Percentiles rank a stretch among this genome's conserved stretches.
phyloP scores from a whole-genome alignment of 2,113 vertebrate species.

The Cettia cetti region DNA sequence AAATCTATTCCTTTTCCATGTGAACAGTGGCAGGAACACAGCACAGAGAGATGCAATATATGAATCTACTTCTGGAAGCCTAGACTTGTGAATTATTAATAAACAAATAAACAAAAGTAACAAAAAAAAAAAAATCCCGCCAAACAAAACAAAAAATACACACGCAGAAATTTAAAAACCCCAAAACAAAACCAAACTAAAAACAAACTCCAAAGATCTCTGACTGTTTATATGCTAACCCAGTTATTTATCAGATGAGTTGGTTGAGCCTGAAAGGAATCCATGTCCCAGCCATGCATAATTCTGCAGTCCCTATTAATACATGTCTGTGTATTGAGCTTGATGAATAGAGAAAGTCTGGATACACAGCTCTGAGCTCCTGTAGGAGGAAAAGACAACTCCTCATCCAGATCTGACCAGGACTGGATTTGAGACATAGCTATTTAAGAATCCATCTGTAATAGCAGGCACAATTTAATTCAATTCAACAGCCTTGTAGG shows the following conservation, averaged over 20 bases:
- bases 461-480: slow-evolving; percentile 12
- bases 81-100: not conserved
- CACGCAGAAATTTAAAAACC: not conserved
- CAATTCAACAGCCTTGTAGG: slow-evolving; percentile 2
- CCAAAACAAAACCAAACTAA: not conserved
- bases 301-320: not conserved
- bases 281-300: not conserved
- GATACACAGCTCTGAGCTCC: not conserved
- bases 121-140: not conserved
- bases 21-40: not conserved
- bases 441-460: not conserved
- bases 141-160: not conserved
- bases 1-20: not conserved
- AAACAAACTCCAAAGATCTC: not conserved
- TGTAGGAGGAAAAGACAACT: not conserved
- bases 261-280: not conserved
- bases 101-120: not conserved
- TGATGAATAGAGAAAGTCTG: not conserved
- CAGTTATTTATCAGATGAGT: not conserved
- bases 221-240: not conserved
- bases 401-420: not conserved
- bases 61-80: not conserved
- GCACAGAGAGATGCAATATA: not conserved
- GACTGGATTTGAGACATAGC: not conserved
- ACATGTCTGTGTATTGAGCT: not conserved